These are phyloP conservation scores for Simalia tracyae DNA, from an alignment of 2,797 vertebrate species.

Conservation along the genomic window DNA sequence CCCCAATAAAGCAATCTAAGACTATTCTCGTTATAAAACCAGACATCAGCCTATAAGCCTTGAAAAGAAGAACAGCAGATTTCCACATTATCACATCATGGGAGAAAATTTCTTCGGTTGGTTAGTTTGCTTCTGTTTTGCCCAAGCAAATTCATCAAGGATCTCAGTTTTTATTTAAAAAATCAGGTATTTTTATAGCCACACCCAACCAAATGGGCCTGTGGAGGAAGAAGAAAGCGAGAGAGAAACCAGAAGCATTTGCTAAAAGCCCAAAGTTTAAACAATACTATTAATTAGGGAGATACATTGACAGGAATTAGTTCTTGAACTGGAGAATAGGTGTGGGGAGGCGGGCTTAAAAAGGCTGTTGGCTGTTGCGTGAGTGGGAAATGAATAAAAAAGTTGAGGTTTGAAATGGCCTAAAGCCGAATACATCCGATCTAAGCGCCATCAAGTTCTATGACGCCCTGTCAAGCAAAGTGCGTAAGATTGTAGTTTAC, in stretches of 20 bases:
- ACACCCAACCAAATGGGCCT: constrained; percentile 68
- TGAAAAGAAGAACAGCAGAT: constrained; percentile 81
- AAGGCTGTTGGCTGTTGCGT: constrained; percentile 59
- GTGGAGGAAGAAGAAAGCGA: background rate
- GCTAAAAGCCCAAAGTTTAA: constrained; percentile 73
- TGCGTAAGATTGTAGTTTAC: background rate
- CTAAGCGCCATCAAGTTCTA: background rate
- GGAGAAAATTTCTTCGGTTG: constrained; percentile 47
- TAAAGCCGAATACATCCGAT: constrained; percentile 16
- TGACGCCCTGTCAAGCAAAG: too few relatives aligned
- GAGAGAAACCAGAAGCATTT: background rate
- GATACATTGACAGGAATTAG: constrained; percentile 74
- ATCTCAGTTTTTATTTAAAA: constrained; percentile 85
- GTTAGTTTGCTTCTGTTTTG: constrained; percentile 35
- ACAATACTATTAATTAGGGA: constrained; percentile 73
- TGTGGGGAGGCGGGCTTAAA: constrained; percentile 37
- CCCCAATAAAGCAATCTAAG: constrained; percentile 92
- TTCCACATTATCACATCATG: constrained; percentile 83
- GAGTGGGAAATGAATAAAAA: constrained; percentile 37
- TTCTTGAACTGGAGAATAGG: constrained; percentile 63
- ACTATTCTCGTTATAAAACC: constrained; percentile 98
- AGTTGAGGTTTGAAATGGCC: constrained; percentile 64
- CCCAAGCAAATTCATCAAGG: constrained; percentile 81
- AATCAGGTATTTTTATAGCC: constrained; percentile 83
- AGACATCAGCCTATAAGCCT: constrained; percentile 92